Base-by-base conservation (phyloP, 2,797 vertebrate species). In the Sebastes minor region DNA sequence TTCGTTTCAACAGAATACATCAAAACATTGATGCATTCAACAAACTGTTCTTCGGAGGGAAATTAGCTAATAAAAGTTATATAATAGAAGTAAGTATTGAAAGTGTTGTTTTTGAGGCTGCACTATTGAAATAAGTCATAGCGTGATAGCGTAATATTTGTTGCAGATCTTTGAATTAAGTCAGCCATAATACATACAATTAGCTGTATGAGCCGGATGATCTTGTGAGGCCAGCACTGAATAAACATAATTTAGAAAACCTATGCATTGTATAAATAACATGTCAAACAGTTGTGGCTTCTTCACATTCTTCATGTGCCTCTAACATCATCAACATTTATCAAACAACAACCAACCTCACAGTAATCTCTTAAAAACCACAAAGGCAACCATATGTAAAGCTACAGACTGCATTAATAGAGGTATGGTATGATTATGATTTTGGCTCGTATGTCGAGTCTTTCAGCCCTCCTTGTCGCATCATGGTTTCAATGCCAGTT, bases 371-470 rank as follows among this genome's bases (percentile, higher is more conserved):
- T 81, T 83, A 71, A 76, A 71, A 88, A 80, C 80, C 77, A 88
- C 71, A 80, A 93, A 94, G 94, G 92, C 92, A 94, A 91, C 90
- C 57, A 82, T 91, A 90, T 89, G 83, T 94, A 91, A 93, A 91
- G 93, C 92, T 92, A 92, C 86, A 84, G 80, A 81, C 73, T 86
- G 86, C 87, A 91, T 86, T 83, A 77, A 64, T 80, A 79, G 89
- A 92, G 90, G 79, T 91, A 89, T 80, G 84, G 82, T 65, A 90
- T 88, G 85, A 84, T 62, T 66, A 86, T 83, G 84, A 82, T 74
- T 75, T 82, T 74, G 83, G 81, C 85, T 91, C 69, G 0, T 38
- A 10, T n/a, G 16, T 64, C 25, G 80, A 88, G 87, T 87, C 82
- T 71, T 80, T 81, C 76, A 88, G 81, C 78, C 75, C 79, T 91